Evolutionary conservation across 2,797 vertebrate genomes (phyloP), one percentile per base, ranked within the genome.

Genomic region (Ataeniobius toweri): DNA sequence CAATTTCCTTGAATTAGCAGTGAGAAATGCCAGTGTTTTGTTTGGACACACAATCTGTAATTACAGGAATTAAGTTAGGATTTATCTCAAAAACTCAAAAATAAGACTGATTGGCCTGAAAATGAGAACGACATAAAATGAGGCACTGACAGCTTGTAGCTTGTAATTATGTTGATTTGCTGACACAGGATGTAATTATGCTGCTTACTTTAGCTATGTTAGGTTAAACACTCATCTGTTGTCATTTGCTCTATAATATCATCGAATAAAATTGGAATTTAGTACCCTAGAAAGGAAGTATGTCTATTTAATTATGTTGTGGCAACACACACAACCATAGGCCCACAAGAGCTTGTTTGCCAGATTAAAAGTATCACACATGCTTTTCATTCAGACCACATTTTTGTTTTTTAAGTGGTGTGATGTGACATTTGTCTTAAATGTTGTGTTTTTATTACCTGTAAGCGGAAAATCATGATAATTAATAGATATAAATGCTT

Each of bases 141-240:
- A 77, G 86, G 88, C 85, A 76, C 78, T 89, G 89, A 89, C 89
- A 83, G 87, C 82, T 87, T 83, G 82, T 78, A 85, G 77, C 86
- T 84, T 90, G 84, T 93, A 91, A 92, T 93, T 89, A 90, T 73
- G 75, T 82, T 83, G 85, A 87, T 86, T 86, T 87, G 78, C 80
- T 89, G 89, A 88, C 84, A 83, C 80, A 74, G 69, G 5, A 69
- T 86, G 81, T 88, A 90, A 91, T 90, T 90, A 90, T 73, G 80
- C 83, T 93, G 85, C 85, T 90, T 89, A 85, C 81, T 92, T 88
- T 83, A 84, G 85, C 85, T 82, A 59, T 78, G 77, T 87, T 84
- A 85, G 85, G 80, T 91, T 88, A 84, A 89, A 90, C 75, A 72
- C 83, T 81, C 53, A 78, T 78, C 39, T 84, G 67, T 74, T 86